Percentiles rank a stretch among this genome's conserved stretches.
Conservation (phyloP, 2,888 invertebrate species). For the Baronia brevicornis region DNA sequence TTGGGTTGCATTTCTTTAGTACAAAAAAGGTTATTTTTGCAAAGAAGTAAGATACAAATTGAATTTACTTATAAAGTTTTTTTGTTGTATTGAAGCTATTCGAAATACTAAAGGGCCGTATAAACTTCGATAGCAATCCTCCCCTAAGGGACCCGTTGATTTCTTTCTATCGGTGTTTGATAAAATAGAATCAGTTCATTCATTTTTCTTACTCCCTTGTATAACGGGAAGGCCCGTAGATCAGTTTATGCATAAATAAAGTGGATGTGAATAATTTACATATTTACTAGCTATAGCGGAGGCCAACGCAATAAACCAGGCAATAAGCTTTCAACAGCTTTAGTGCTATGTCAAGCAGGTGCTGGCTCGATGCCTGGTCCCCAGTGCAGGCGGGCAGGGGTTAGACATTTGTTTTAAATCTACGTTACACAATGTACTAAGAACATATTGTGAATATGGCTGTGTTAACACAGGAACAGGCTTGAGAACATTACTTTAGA, state of each 20-base stretch:
- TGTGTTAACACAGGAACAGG: no score
- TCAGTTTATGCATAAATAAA: constrained; percentile 10
- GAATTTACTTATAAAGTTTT: no score
- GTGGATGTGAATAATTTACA: constrained; percentile 14
- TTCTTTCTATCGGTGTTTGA: constrained; percentile 14
- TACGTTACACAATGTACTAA: constrained; percentile 3
- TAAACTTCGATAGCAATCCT: constrained; percentile 10
- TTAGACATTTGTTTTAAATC: constrained; percentile 12
- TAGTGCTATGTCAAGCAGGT: constrained; percentile 6
- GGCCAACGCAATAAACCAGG: constrained; percentile 23
- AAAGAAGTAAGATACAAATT: no score
- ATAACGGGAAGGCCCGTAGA: constrained; percentile 5
- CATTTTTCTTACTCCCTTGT: constrained; percentile 11
- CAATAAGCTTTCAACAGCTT: constrained; percentile 21
- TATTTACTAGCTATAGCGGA: constrained; percentile 16
- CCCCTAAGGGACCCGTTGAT: constrained; percentile 10
- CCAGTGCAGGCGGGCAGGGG: constrained; percentile 8
- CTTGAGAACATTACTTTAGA: no score
- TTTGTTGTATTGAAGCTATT: no score
- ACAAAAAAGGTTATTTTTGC: no score
- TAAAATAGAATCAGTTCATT: constrained; percentile 15
- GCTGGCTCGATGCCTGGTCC: constrained; percentile 15
- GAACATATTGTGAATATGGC: not conserved
- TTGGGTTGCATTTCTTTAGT: no score
- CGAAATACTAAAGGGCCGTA: constrained; percentile 5